A percentile compares a stretch with the other conserved stretches of the same genome.
Conservation (phyloP, 2,113 vertebrate genomes). For the Heteronetta atricapilla region DNA sequence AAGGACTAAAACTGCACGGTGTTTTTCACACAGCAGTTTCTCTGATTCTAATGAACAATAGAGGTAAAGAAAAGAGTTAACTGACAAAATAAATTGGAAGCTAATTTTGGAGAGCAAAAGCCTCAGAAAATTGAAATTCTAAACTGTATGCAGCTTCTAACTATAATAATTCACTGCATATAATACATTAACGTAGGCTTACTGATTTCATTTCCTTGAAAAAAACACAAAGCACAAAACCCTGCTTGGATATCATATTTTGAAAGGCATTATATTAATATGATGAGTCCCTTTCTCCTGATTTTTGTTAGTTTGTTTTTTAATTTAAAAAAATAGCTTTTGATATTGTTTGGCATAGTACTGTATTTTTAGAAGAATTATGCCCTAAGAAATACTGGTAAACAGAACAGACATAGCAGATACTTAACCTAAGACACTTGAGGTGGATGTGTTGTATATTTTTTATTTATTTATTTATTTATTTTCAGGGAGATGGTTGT, state of each 20-base stretch:
- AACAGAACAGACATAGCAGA: background rate
- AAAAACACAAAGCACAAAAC: background rate
- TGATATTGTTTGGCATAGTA: background rate
- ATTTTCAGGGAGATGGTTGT: background rate
- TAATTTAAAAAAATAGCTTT: background rate
- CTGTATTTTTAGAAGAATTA: background rate
- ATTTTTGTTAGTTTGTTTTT: background rate
- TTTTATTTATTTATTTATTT: background rate
- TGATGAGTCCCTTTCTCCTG: background rate
- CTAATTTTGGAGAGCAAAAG: constrained; percentile 61
- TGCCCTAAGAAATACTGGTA: background rate
- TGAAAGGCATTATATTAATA: background rate
- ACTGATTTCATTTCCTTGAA: constrained; percentile 43
- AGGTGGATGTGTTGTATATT: background rate
- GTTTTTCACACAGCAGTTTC: background rate
- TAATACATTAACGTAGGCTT: constrained; percentile 28
- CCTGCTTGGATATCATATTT: background rate
- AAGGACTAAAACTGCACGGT: background rate
- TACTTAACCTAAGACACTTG: background rate
- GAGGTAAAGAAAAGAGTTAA: constrained; percentile 35
- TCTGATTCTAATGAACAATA: background rate
- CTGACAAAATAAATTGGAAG: constrained; percentile 56
- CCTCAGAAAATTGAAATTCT: constrained; percentile 50
- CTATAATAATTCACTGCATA: constrained; percentile 38
- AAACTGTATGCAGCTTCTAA: constrained; percentile 9